phyloP scores from a whole-genome alignment of 2,113 vertebrate genomes.

The Xerus inauris region DNA sequence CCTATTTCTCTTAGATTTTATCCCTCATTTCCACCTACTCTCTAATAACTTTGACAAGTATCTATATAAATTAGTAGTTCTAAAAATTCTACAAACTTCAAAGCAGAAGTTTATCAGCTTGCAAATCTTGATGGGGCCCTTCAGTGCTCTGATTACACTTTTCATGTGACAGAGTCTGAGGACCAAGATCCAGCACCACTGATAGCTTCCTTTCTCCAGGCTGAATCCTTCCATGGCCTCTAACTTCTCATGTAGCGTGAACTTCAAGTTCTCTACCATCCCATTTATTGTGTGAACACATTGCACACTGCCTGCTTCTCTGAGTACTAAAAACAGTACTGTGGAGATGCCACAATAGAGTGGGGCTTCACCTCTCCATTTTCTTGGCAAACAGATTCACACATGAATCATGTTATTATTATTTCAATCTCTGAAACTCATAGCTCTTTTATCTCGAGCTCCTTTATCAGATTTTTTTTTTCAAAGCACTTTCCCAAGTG shows the following conservation, averaged over 20 bases:
- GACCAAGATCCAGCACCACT: not conserved
- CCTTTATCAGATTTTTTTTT: not conserved
- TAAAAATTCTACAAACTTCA: not conserved
- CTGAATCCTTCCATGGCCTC: not conserved
- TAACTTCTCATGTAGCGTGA: not conserved
- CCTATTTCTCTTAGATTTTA: not conserved
- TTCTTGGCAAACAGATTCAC: not conserved
- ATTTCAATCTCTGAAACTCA: not conserved
- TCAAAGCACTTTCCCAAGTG: not conserved
- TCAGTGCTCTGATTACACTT: not conserved
- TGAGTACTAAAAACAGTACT: not conserved
- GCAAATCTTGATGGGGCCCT: not conserved
- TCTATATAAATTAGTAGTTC: not conserved
- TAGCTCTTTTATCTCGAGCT: not conserved
- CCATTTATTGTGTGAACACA: not conserved
- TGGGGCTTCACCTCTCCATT: not conserved
- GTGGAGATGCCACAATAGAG: not conserved
- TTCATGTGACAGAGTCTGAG: not conserved
- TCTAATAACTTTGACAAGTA: not conserved
- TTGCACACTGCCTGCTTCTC: not conserved
- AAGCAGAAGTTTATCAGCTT: not conserved
- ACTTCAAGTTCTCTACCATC: not conserved
- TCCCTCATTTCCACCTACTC: accelerated
- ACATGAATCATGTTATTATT: not conserved
- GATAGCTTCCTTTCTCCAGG: not conserved